Conservation (phyloP, 2,797 vertebrate species). For the Periparus ater region DNA sequence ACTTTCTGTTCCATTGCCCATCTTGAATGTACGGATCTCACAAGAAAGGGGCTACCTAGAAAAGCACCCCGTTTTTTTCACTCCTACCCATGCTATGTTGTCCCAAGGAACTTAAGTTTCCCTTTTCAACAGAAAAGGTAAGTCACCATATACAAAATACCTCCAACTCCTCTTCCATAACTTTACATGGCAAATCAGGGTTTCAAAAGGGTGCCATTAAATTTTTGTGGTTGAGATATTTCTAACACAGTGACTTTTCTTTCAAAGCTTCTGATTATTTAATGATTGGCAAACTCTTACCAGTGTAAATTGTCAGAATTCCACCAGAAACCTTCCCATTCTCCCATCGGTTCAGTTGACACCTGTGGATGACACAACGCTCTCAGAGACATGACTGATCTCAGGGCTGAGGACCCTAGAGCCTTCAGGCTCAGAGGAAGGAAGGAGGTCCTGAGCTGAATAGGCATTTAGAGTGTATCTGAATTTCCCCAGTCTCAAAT, state of each 20-base stretch:
- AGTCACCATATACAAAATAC: not conserved
- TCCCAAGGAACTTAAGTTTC: not conserved
- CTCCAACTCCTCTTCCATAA: not conserved
- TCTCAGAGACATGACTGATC: not conserved
- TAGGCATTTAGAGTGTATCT: not conserved
- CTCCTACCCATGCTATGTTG: not conserved
- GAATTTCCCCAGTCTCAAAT: not conserved
- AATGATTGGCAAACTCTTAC: not conserved
- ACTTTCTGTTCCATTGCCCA: not conserved
- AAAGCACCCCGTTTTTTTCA: not conserved
- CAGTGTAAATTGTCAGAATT: not conserved
- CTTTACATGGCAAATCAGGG: fast-evolving
- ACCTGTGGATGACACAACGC: not conserved
- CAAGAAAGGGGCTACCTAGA: not conserved
- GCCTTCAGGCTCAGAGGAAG: not conserved
- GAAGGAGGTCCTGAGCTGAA: not conserved
- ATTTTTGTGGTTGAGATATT: not conserved
- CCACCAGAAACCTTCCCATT: not conserved
- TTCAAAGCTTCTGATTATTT: not conserved
- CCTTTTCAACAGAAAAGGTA: not conserved
- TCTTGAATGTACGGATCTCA: not conserved
- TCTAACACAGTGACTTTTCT: not conserved
- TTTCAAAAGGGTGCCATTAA: not conserved
- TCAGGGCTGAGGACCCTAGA: not conserved
- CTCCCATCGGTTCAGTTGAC: not conserved